These are phyloP conservation scores for Fundulus diaphanus DNA, from an alignment of 2,797 vertebrate species.

Conservation along the genomic window DNA sequence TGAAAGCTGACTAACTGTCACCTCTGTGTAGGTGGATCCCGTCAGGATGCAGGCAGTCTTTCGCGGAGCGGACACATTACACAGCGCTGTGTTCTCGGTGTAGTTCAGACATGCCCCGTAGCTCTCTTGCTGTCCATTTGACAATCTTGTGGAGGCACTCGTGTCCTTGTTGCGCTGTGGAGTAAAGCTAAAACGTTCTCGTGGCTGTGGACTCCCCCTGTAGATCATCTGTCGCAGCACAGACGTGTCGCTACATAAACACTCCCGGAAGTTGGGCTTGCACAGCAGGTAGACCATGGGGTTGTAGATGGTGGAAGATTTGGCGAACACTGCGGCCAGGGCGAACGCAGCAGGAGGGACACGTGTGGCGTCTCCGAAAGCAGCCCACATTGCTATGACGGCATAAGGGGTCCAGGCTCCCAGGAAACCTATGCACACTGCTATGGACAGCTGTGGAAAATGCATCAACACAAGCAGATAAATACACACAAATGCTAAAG, in stretches of 20 bases:
- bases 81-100: slow-evolving; percentile 25
- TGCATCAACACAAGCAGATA: slow-evolving; percentile 16
- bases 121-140: slow-evolving; percentile 68
- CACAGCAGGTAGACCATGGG: slow-evolving; percentile 86
- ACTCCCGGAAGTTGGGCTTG: slow-evolving; percentile 87
- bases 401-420: slow-evolving; percentile 88
- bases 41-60: slow-evolving; percentile 71
- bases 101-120: slow-evolving; percentile 70
- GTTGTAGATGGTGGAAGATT: slow-evolving; percentile 90
- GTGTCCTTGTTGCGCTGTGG: slow-evolving; percentile 64
- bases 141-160: slow-evolving; percentile 65
- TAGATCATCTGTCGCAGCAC: slow-evolving; percentile 75
- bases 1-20: slow-evolving; percentile 68
- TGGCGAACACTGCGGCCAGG: slow-evolving; percentile 83
- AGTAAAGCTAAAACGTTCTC: slow-evolving; percentile 49
- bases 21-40: slow-evolving; percentile 70
- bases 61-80: slow-evolving; percentile 54
- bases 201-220: slow-evolving; percentile 58
- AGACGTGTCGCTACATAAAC: slow-evolving; percentile 78
- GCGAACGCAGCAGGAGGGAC: slow-evolving; percentile 83
- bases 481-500: slow-evolving; percentile 1
- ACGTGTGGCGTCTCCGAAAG: slow-evolving; percentile 73
- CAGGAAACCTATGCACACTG: slow-evolving; percentile 88
- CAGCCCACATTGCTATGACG: slow-evolving; percentile 83
- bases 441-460: slow-evolving; percentile 83